phyloP scores from a whole-genome alignment of 92 coral and sea anemone species.

The Porites evermanni region DNA sequence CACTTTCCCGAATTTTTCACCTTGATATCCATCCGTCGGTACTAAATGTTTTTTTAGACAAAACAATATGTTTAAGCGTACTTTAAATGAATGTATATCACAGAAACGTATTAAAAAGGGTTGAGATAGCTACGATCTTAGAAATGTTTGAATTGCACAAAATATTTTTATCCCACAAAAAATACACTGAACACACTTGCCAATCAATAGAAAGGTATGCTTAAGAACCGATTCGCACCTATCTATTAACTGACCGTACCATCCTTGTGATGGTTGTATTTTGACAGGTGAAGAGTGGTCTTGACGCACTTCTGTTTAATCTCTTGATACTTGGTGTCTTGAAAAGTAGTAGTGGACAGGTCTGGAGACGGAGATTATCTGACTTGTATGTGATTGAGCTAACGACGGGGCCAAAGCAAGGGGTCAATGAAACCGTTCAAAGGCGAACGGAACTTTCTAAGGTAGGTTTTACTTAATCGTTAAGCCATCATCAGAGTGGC shows the following conservation, averaged over 20 bases:
- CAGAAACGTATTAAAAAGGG: no score
- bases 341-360: constrained; percentile 67
- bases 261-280: not conserved
- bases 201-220: no score
- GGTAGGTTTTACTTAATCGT: not conserved
- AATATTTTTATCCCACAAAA: no score
- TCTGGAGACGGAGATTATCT: constrained; percentile 81
- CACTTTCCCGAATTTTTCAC: constrained; percentile 90
- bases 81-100: no score
- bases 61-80: no score
- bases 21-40: constrained; percentile 93
- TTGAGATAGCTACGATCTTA: no score
- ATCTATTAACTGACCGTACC: no score
- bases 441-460: not conserved
- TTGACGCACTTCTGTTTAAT: constrained; percentile 81
- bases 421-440: not conserved
- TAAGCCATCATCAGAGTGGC: not conserved
- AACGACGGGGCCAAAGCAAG: constrained; percentile 48
- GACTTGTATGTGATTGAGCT: constrained; percentile 87
- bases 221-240: no score
- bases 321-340: constrained; percentile 76
- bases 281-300: constrained; percentile 56
- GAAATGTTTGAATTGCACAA: no score
- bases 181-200: no score
- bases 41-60: constrained; percentile 17